A percentile compares a stretch with the other conserved stretches of the same genome.
Evolutionary conservation across 1,140 invertebrate genomes (phyloP).

Genomic region (Pygmarrhopalites habei): DNA sequence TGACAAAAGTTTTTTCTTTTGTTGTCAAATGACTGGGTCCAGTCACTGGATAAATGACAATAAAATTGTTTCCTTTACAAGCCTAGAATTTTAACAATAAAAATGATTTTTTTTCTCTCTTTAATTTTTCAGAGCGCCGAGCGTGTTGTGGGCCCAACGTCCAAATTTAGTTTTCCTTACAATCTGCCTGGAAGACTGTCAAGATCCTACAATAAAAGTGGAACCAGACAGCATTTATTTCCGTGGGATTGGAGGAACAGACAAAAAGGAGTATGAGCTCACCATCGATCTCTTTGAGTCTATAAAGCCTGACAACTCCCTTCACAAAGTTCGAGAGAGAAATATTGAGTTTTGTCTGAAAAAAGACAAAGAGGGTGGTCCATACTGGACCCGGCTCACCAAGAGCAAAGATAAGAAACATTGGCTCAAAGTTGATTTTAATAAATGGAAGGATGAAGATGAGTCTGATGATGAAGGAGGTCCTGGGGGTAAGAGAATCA

Average conservation of each 20-base stretch:
- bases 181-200: slow-evolving; percentile 81
- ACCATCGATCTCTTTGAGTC: slow-evolving; percentile 72
- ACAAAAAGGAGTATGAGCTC: slow-evolving; percentile 75
- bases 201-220: slow-evolving; percentile 73
- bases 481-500: no score
- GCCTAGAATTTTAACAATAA: no score
- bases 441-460: slow-evolving; percentile 94
- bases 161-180: slow-evolving; percentile 71
- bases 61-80: no score
- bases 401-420: slow-evolving; percentile 84
- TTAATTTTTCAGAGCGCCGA: slow-evolving; percentile 48
- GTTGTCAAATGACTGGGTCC: no score
- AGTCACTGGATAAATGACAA: no score
- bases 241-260: slow-evolving; percentile 75
- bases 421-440: slow-evolving; percentile 95
- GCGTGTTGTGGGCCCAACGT: slow-evolving; percentile 86
- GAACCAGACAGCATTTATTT: slow-evolving; percentile 74
- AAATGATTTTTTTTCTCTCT: no score
- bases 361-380: slow-evolving; percentile 62
- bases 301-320: slow-evolving; percentile 67
- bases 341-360: slow-evolving; percentile 70
- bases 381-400: slow-evolving; percentile 65
- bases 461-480: slow-evolving; percentile 60
- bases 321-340: slow-evolving; percentile 55
- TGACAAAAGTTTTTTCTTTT: no score